Percentiles rank a stretch among this genome's conserved stretches.
Evolutionary conservation across 2,113 vertebrate species (phyloP).

Genomic region (Sinocyclocheilus maitianheensis): DNA sequence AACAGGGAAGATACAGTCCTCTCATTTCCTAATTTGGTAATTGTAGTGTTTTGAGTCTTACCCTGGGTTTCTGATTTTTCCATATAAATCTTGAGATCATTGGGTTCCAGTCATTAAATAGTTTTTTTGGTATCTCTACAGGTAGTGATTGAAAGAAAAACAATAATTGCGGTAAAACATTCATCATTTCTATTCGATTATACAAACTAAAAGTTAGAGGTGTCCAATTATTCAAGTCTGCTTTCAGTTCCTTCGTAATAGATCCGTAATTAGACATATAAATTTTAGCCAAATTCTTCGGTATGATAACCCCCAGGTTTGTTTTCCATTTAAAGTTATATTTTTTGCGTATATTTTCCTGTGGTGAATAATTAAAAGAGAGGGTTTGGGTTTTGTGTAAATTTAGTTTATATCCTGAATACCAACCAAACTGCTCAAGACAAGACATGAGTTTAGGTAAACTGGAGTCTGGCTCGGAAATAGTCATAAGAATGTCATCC

Average conservation of each 20-base stretch:
- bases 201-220: not conserved
- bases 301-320: not conserved
- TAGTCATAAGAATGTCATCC: not conserved
- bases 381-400: not conserved
- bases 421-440: not conserved
- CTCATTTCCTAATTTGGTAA: not conserved
- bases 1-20: not conserved
- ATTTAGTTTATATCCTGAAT: constrained; percentile 6
- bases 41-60: not conserved
- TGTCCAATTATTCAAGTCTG: not conserved
- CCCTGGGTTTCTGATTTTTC: not conserved
- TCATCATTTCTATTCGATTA: constrained; percentile 13
- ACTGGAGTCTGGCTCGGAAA: not conserved
- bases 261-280: not conserved
- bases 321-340: not conserved
- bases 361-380: not conserved
- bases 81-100: constrained; percentile 32
- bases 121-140: constrained; percentile 13
- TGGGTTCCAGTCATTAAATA: constrained; percentile 10
- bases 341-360: not conserved
- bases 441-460: not conserved
- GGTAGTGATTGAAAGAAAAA: constrained; percentile 22
- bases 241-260: not conserved
- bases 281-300: not conserved
- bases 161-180: not conserved